Base-by-base conservation (phyloP, 1,140 invertebrate genomes). In the Papilio glaucus region DNA sequence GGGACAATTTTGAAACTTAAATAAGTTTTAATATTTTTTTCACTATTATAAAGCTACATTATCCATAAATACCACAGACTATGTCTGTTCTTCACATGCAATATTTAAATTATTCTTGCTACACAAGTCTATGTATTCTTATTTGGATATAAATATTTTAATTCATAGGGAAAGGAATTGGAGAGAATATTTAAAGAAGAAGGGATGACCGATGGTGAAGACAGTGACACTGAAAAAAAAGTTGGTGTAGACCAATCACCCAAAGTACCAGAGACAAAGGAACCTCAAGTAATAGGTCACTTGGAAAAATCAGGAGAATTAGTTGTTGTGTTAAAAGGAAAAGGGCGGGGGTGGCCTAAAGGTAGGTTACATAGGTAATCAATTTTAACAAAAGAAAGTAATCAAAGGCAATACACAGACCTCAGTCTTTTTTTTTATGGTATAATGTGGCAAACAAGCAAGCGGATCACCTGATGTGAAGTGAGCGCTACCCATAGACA, bases 131-230 rank as follows among this genome's bases (percentile, higher is more conserved):
- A n/a, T n/a, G n/a, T n/a, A n/a, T n/a, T n/a, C n/a, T n/a, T n/a
- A n/a, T n/a, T 42, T 42, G 41, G 9, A 42, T 49, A 49, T 49
- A 24, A 63, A 60, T 18, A 72, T 60, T 24, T 33, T 39, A 29
- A 33, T 37, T 83, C 83, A 60, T 73, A 96, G 94, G 96, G 96
- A 0, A 96, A 96, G 89, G 96, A 97, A 91, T 87, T 97, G 53
- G 96, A 96, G 81, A 93, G 94, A 80, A 96, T 97, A 77, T 95
- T 96, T 71, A 94, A 94, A 79, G 95, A 96, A 81, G 95, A 96
- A 89, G 96, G 96, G 29, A 95, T 96, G 3, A 95, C 95, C 68
- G 96, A 96, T 78, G 95, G 94, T 37, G 94, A 94, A 70, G 95
- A 94, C 12, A 87, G 84, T 62, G 93, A 93, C 33, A 84, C 86